Evolutionary conservation across 2,113 vertebrate species (phyloP), one percentile per base, ranked within the genome.

Genomic region (Callocephalon fimbriatum): DNA sequence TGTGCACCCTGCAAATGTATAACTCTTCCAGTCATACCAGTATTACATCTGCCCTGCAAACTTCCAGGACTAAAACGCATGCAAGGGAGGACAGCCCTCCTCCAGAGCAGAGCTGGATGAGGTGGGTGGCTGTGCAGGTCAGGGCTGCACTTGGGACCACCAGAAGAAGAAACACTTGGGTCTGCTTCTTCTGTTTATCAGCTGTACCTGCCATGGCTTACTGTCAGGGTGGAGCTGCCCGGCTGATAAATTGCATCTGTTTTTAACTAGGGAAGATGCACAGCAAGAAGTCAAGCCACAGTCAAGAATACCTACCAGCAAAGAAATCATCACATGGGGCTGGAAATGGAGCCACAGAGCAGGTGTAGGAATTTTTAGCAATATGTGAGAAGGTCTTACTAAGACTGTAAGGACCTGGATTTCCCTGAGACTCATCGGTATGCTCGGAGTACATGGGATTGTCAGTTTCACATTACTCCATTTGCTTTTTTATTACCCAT

Each of bases 51-150:
- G 13, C 31, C 26, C 32, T 56, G 22, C 6, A 47, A 8, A 47
- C 31, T 20, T 59, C 6, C 2, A 5, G 37, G 19, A 29, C 17
- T 54, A 51, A 56, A 58, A n/a, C 0, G 1, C 7, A 1, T 5
- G 1, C 3, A 19, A 42, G 32, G 51, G 12, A 73, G 66, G 51
- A 50, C 31, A 63, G 35, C 21, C 5, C 11, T 80, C 16, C 38
- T 14, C 38, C 48, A 32, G 53, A 62, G 25, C 27, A 45, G 9
- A 62, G 35, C n/a, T 62, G 61, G 10, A 26, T 22, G 4, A 72
- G 5, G 7, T 8, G 38, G 15, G 23, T 58, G 56, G 23, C 35
- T 23, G 6, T 27, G 20, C 17, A 40, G 25, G 31, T 82, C 32
- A 59, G 38, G 37, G 17, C n/a, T 84, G 40, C 12, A 1, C 37